Conservation (phyloP, 2,113 vertebrate genomes). For the Anhinga anhinga region DNA sequence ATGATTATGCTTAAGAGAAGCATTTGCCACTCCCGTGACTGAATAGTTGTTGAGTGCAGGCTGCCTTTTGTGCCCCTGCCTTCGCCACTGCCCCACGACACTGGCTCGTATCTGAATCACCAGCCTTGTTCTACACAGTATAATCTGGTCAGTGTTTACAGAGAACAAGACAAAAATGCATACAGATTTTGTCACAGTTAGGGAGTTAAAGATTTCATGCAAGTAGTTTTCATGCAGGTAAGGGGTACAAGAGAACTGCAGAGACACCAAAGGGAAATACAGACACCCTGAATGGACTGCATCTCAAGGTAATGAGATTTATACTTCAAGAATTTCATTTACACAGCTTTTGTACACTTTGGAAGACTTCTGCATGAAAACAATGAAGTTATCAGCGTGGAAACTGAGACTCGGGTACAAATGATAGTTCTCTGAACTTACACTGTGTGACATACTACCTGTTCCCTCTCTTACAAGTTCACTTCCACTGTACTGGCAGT, state of each 20-base stretch:
- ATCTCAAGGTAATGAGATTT: neutral
- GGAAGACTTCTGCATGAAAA: neutral
- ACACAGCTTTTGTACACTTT: neutral
- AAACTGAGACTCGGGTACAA: neutral
- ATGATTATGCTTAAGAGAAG: neutral
- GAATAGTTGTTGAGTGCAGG: neutral
- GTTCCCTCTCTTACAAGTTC: neutral
- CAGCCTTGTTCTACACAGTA: neutral
- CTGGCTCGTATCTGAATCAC: neutral
- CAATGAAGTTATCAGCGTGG: neutral
- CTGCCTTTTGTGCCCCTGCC: neutral
- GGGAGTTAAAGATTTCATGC: neutral
- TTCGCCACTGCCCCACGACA: neutral
- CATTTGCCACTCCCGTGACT: neutral
- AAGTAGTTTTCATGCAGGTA: slow-evolving; percentile 2
- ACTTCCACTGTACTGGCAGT: neutral
- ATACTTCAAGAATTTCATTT: neutral
- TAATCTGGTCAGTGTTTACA: neutral
- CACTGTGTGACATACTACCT: neutral
- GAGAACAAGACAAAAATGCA: neutral
- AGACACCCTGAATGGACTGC: neutral
- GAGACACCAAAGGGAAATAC: neutral
- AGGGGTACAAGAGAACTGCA: neutral
- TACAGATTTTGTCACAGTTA: neutral
- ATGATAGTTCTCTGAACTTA: neutral